These are phyloP conservation scores for Sisyra terminalis DNA, from an alignment of 2,888 invertebrate species.

Conservation along the genomic window DNA sequence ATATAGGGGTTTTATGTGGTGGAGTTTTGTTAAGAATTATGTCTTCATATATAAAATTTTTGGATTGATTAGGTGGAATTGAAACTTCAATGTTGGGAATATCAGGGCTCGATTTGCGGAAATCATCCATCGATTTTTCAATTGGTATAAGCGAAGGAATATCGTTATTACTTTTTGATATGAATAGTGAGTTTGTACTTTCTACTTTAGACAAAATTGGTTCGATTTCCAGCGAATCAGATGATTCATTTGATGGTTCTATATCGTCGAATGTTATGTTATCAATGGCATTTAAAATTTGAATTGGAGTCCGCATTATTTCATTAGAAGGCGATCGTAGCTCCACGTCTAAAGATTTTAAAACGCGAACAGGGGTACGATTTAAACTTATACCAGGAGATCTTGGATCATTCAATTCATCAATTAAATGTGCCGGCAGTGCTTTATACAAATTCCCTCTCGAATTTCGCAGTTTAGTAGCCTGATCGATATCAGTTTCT, in stretches of 20 bases:
- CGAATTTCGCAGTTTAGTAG: conserved; percentile 14
- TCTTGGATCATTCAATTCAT: conserved; percentile 25
- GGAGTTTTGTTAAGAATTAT: conserved; percentile 19
- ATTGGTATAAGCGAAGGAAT: no score
- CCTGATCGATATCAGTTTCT: conserved; percentile 29
- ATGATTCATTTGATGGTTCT: neutral
- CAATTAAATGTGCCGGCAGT: neutral
- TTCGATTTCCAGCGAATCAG: neutral
- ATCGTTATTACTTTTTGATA: no score
- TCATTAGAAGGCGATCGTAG: conserved; percentile 41
- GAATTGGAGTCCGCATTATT: conserved; percentile 40
- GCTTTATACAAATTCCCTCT: neutral
- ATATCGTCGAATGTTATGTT: conserved; percentile 6
- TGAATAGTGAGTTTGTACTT: no score
- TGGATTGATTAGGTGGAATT: conserved; percentile 21
- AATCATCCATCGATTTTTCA: neutral
- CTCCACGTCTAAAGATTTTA: conserved; percentile 19
- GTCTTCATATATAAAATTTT: conserved; percentile 40
- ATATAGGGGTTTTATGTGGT: conserved; percentile 5
- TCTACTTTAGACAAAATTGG: neutral
- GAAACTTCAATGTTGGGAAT: conserved; percentile 25
- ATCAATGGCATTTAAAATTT: conserved; percentile 14
- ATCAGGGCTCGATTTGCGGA: conserved; percentile 14
- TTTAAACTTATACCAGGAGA: conserved; percentile 32
- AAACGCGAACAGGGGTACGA: conserved; percentile 27